Evolutionary conservation across 2,888 invertebrate species (phyloP).

Genomic region (Chrysolina oricalcia): DNA sequence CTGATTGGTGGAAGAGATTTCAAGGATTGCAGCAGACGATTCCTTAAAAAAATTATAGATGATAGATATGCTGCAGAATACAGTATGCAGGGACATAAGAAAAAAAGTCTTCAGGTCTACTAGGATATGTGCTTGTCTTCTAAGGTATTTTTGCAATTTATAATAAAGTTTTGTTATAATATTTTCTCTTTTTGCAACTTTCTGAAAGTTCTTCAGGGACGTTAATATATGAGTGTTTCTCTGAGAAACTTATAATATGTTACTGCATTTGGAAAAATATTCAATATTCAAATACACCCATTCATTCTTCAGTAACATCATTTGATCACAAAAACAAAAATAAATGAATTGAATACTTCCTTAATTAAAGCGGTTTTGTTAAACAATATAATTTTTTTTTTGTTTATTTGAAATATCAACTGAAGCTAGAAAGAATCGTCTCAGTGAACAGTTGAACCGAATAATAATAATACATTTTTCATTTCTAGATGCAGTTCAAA

Average conservation of each 20-base stretch:
- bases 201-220: background rate
- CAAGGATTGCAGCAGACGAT: background rate
- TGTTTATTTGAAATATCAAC: background rate
- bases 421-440: background rate
- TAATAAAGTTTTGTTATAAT: background rate
- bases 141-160: background rate
- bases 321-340: too few relatives aligned
- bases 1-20: conserved; percentile 5
- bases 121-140: conserved; percentile 24
- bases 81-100: conserved; percentile 16
- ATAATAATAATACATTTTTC: background rate
- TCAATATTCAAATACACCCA: too few relatives aligned
- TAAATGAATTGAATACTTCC: too few relatives aligned
- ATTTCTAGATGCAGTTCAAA: conserved; percentile 23
- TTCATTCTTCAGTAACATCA: too few relatives aligned
- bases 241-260: too few relatives aligned
- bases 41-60: background rate
- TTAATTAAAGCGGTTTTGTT: too few relatives aligned
- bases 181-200: background rate
- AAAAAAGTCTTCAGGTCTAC: conserved; percentile 11
- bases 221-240: too few relatives aligned
- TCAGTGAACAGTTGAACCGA: background rate
- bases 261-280: too few relatives aligned
- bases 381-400: too few relatives aligned
- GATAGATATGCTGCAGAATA: conserved; percentile 10